Evolutionary conservation across 2,113 vertebrate species (phyloP), one percentile per base, ranked within the genome.

Genomic region (Myotis brandtii): DNA sequence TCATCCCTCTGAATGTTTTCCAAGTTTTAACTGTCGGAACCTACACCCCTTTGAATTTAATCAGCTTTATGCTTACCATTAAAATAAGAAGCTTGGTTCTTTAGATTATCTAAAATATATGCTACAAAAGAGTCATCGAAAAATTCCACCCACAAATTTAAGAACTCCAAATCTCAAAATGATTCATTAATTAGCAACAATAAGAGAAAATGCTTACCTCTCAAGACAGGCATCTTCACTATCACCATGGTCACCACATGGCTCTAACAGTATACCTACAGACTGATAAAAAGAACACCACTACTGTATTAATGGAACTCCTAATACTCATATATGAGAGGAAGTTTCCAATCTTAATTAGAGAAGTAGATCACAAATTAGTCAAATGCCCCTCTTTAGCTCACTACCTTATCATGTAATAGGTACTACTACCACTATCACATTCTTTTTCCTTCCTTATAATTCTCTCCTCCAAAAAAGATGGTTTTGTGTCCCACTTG

Each of bases 181-280:
- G 2, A 94, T 6, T 56, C 66, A 34, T 86, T 30, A 86, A 73
- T 81, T 75, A 92, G 56, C 87, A 94, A 85, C 25, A 92, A 88
- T 11, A 93, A 94, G 48, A 95, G 75, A 96, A 97, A 88, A 94
- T 97, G 59, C 93, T 96, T 97, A 99, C 99, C 99, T 99, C 98
- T 99, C 98, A 97, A 98, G 98, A 97, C 98, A 98, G 98, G 99
- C 98, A 97, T 99, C 99, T 96, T 99, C 99, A 94, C 98, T 96
- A 95, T 99, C 99, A 81, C 96, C 91, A 1, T 52, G 96, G 98
- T 99, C 99, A 97, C 98, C 98, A 69, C 98, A 98, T 73, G 98
- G 98, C 96, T 99, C 98, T 98, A 99, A 96, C 88, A 98, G 96
- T 77, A 98, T 30, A 1, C 97, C 98, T 97, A 96, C 89, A 97